These are phyloP conservation scores for Galerucella nymphaeae DNA, from an alignment of 2,888 invertebrate genomes.

Conservation along the genomic window DNA sequence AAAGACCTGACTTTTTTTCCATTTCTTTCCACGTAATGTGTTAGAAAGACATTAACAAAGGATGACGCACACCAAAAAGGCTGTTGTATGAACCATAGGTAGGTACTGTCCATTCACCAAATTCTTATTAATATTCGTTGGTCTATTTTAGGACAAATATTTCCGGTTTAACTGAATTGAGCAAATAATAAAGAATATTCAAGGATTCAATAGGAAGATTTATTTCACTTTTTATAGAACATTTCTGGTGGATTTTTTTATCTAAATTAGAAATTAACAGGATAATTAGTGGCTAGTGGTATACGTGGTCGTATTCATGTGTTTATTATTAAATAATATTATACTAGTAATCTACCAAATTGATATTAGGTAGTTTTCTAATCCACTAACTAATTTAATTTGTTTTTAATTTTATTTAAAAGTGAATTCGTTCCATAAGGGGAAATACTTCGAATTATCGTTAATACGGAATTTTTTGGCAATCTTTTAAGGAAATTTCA, in stretches of 20 bases:
- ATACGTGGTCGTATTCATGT: constrained; percentile 20
- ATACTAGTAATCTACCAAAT: constrained; percentile 3
- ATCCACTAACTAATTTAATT: constrained; percentile 6
- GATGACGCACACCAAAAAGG: too few relatives aligned
- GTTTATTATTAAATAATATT: constrained; percentile 6
- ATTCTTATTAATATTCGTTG: too few relatives aligned
- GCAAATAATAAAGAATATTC: background rate
- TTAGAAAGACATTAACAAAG: too few relatives aligned
- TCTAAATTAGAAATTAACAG: constrained; percentile 14
- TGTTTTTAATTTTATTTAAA: constrained; percentile 3
- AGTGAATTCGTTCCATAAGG: background rate
- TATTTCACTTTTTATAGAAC: background rate
- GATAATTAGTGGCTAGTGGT: constrained; percentile 10
- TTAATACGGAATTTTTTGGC: background rate
- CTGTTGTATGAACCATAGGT: too few relatives aligned
- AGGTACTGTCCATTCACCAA: too few relatives aligned
- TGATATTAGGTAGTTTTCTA: constrained; percentile 1
- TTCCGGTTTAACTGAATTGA: background rate
- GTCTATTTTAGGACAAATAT: background rate
- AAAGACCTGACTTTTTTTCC: too few relatives aligned
- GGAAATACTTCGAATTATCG: background rate
- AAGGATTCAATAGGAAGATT: background rate
- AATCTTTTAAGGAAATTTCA: background rate
- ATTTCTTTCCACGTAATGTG: too few relatives aligned
- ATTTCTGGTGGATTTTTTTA: background rate